phyloP scores from a whole-genome alignment of 1,140 invertebrate genomes.

The Uloborus diversus region DNA sequence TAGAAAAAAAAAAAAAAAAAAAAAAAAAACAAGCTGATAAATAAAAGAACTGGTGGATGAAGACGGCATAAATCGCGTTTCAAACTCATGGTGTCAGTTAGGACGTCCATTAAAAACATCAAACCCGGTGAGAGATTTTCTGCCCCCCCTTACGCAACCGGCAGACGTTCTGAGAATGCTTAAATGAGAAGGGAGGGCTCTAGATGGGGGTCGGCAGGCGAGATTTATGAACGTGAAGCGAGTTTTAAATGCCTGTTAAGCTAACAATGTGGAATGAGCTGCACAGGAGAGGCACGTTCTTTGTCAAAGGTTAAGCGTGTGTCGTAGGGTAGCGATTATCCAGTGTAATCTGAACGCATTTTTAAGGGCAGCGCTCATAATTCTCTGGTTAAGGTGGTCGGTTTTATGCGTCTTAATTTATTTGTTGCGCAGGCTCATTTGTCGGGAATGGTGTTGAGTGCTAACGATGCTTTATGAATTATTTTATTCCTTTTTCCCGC shows the following conservation, averaged over 20 bases:
- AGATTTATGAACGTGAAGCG: slow-evolving; percentile 24
- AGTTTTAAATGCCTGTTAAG: slow-evolving; percentile 29
- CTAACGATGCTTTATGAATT: too few species aligned
- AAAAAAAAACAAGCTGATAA: too few species aligned
- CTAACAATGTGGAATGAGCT: slow-evolving; percentile 11
- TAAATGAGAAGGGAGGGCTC: background rate
- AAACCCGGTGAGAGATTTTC: background rate
- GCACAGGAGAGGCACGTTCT: background rate
- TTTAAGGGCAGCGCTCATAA: background rate
- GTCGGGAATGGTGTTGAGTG: too few species aligned
- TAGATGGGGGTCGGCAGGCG: background rate
- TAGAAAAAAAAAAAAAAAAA: too few species aligned
- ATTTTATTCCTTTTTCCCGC: too few species aligned
- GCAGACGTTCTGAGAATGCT: background rate
- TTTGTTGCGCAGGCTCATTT: too few species aligned
- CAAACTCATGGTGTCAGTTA: background rate
- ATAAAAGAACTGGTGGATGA: too few species aligned
- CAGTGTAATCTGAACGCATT: slow-evolving; percentile 9
- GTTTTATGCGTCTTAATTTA: background rate
- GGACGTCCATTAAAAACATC: background rate
- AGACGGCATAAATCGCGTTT: too few species aligned
- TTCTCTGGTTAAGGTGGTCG: background rate
- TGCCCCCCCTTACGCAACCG: background rate
- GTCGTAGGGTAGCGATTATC: background rate
- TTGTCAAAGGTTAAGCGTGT: slow-evolving; percentile 14